A percentile compares a stretch with the other conserved stretches of the same genome.
Evolutionary conservation across 2,113 vertebrate species (phyloP).

Genomic region (Equus przewalskii): DNA sequence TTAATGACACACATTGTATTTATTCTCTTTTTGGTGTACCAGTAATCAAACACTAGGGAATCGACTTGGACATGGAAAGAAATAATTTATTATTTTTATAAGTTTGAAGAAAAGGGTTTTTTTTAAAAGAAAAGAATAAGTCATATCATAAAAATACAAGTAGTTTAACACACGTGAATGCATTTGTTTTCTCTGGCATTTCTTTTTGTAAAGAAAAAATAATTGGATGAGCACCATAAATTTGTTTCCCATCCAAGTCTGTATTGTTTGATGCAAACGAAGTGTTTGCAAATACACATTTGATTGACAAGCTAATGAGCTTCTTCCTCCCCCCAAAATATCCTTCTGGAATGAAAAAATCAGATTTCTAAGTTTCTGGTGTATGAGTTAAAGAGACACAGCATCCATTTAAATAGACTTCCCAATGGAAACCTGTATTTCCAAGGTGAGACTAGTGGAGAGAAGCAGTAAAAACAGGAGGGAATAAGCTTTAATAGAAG

Average conservation of each 20-base stretch:
- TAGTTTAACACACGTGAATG: constrained; percentile 40
- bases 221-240: constrained; percentile 66
- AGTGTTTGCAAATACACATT: constrained; percentile 79
- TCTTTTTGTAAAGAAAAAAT: constrained; percentile 38
- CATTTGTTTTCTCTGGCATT: constrained; percentile 38
- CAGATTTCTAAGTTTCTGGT: constrained; percentile 69
- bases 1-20: constrained; percentile 79
- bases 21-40: constrained; percentile 79
- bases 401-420: constrained; percentile 72
- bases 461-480: neutral
- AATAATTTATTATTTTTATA: constrained; percentile 69
- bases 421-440: neutral
- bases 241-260: constrained; percentile 65
- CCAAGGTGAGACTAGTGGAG: neutral
- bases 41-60: constrained; percentile 82
- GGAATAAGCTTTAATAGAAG: neutral
- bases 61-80: constrained; percentile 68
- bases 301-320: constrained; percentile 77
- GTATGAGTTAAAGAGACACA: constrained; percentile 74
- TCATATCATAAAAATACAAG: constrained; percentile 47
- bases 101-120: constrained; percentile 52
- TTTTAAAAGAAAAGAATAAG: constrained; percentile 52
- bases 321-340: neutral
- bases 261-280: constrained; percentile 64
- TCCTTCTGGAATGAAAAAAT: constrained; percentile 41